These are phyloP conservation scores for Drosophila paucipuncta DNA, from an alignment of 2,888 invertebrate genomes.

Conservation along the genomic window DNA sequence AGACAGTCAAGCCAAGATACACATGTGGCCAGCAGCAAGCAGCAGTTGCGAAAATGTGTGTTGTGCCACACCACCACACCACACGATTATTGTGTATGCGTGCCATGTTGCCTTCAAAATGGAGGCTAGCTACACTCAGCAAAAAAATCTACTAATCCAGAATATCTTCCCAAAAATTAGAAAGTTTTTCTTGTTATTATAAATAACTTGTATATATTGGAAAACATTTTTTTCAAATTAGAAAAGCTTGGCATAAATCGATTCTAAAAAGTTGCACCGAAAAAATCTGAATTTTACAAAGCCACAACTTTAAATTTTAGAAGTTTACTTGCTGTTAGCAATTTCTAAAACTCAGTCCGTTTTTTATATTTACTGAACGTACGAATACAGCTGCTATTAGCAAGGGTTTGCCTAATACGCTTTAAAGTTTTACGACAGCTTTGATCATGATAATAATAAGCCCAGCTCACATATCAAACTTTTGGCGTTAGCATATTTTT, in stretches of 20 bases:
- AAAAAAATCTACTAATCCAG: neutral
- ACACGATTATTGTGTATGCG: constrained; percentile 34
- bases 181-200: too few species aligned
- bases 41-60: constrained; percentile 4
- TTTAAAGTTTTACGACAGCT: neutral
- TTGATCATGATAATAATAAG: constrained; percentile 14
- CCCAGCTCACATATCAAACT: constrained; percentile 10
- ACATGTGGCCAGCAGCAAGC: constrained; percentile 34
- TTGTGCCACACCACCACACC: neutral
- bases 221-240: neutral
- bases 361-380: neutral
- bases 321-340: neutral
- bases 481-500: constrained; percentile 13
- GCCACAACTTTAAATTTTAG: neutral
- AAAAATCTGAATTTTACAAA: neutral
- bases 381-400: constrained; percentile 44
- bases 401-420: constrained; percentile 13
- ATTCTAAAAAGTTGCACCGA: neutral
- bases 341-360: neutral
- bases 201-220: neutral
- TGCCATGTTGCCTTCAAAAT: neutral
- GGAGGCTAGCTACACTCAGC: neutral
- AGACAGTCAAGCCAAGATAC: constrained; percentile 11
- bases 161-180: neutral
- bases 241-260: too few species aligned